phyloP scores from a whole-genome alignment of 2,113 vertebrate genomes.

The Zapus hudsonius region DNA sequence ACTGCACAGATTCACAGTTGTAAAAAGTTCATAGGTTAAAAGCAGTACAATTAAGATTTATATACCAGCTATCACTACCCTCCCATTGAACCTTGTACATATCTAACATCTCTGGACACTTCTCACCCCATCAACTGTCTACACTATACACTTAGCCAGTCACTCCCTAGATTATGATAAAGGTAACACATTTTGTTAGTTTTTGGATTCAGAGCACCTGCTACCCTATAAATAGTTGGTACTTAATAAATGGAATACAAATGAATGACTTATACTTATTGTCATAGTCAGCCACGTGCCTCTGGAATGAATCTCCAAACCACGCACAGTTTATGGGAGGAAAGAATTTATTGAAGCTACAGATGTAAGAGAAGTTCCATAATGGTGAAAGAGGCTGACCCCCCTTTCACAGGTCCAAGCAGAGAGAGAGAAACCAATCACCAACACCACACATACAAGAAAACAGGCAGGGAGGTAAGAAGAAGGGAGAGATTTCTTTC shows the following conservation, averaged over 20 bases:
- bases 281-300: too few relatives aligned
- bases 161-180: neutral
- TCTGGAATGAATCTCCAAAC: too few relatives aligned
- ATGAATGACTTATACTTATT: neutral
- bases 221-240: neutral
- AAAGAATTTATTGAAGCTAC: too few relatives aligned
- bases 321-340: too few relatives aligned
- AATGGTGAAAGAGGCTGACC: too few relatives aligned
- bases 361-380: too few relatives aligned
- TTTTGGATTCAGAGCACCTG: neutral
- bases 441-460: too few relatives aligned
- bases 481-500: too few relatives aligned
- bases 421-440: too few relatives aligned
- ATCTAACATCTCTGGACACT: neutral
- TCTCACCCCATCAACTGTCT: neutral
- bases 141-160: neutral
- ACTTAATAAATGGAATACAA: conserved; percentile 6
- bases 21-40: conserved; percentile 40
- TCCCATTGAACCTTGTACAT: neutral
- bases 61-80: neutral
- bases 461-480: too few relatives aligned
- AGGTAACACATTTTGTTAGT: neutral
- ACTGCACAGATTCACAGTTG: neutral
- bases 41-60: neutral
- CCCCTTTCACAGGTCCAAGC: too few relatives aligned